phyloP scores from a whole-genome alignment of 1,140 invertebrate species.

The Drosophila parabipectinata region DNA sequence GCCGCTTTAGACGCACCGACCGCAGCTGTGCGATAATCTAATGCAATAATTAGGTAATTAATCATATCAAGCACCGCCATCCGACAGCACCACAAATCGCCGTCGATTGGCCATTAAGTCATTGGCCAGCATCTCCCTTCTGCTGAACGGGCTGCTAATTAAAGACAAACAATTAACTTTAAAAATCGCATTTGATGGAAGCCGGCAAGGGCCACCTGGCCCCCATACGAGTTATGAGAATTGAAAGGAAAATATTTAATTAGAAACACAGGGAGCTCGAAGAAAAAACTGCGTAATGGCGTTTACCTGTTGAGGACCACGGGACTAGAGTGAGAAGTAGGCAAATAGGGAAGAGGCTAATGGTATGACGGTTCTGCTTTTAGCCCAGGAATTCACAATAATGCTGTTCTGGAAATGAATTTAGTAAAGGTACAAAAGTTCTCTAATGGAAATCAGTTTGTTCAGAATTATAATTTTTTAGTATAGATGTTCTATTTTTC shows the following conservation, averaged over 20 bases:
- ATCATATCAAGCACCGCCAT: slow-evolving; percentile 54
- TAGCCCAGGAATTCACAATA: slow-evolving; percentile 11
- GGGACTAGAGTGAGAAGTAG: slow-evolving; percentile 5
- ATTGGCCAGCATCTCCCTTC: slow-evolving; percentile 4
- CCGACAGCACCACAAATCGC: slow-evolving; percentile 4
- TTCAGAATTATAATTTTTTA: background rate
- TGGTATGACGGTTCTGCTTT: slow-evolving; percentile 6
- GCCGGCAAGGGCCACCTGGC: background rate
- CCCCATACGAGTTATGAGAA: slow-evolving; percentile 32
- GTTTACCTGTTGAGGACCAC: slow-evolving; percentile 56
- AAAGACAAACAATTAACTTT: slow-evolving; percentile 77
- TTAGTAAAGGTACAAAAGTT: background rate
- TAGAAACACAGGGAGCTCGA: slow-evolving; percentile 44
- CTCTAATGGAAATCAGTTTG: background rate
- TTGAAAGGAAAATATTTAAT: slow-evolving; percentile 76
- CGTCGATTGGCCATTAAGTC: slow-evolving; percentile 58
- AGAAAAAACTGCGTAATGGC: slow-evolving; percentile 40
- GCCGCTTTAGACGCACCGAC: slow-evolving; percentile 46
- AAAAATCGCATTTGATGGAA: slow-evolving; percentile 37
- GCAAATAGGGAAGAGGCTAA: slow-evolving; percentile 12
- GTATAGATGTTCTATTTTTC: background rate
- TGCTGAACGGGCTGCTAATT: slow-evolving; percentile 55
- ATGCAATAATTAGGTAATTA: slow-evolving; percentile 78
- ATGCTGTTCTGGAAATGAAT: slow-evolving; percentile 18
- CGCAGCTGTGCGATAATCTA: slow-evolving; percentile 62